phyloP scores from a whole-genome alignment of 92 coral and sea anemone species.

The Montipora capitata region DNA sequence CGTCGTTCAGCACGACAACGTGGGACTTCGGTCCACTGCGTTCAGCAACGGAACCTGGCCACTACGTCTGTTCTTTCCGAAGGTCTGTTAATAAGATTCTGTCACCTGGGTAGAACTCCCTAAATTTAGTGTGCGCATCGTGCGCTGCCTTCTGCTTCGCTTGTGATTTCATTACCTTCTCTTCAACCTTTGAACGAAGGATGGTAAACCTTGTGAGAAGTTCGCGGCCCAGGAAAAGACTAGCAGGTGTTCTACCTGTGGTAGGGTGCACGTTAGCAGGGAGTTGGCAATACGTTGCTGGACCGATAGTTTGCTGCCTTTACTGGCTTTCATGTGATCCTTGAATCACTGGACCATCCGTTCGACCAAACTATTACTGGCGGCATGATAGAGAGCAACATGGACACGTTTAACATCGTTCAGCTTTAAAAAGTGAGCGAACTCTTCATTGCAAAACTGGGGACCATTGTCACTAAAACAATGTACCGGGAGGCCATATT shows the following conservation, averaged over 20 bases:
- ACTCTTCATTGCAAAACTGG: slow-evolving; percentile 8
- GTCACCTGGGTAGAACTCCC: slow-evolving; percentile 59
- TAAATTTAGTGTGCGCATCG: slow-evolving; percentile 17
- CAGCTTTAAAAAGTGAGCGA: slow-evolving; percentile 20
- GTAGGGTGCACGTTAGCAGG: slow-evolving; percentile 48
- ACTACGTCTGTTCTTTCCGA: slow-evolving; percentile 8
- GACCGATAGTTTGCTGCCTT: background rate
- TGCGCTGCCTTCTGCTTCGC: slow-evolving; percentile 60
- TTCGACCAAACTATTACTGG: slow-evolving; percentile 42
- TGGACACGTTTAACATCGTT: slow-evolving; percentile 16
- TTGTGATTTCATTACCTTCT: slow-evolving; percentile 52
- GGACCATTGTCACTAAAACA: slow-evolving; percentile 38
- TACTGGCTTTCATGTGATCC: slow-evolving; percentile 8
- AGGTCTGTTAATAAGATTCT: slow-evolving; percentile 24
- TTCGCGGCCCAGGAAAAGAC: slow-evolving; percentile 48
- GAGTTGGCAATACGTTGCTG: slow-evolving; percentile 39
- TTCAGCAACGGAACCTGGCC: slow-evolving; percentile 15
- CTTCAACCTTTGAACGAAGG: slow-evolving; percentile 25
- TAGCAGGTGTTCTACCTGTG: slow-evolving; percentile 51
- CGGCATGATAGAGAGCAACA: slow-evolving; percentile 54
- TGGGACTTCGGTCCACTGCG: background rate
- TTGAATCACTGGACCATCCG: slow-evolving; percentile 61
- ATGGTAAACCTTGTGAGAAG: slow-evolving; percentile 31
- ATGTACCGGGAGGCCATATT: slow-evolving; percentile 2
- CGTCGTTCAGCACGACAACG: slow-evolving; percentile 28